phyloP scores from a whole-genome alignment of 2,797 vertebrate genomes.

The Parauchenoglanis punctatus region DNA sequence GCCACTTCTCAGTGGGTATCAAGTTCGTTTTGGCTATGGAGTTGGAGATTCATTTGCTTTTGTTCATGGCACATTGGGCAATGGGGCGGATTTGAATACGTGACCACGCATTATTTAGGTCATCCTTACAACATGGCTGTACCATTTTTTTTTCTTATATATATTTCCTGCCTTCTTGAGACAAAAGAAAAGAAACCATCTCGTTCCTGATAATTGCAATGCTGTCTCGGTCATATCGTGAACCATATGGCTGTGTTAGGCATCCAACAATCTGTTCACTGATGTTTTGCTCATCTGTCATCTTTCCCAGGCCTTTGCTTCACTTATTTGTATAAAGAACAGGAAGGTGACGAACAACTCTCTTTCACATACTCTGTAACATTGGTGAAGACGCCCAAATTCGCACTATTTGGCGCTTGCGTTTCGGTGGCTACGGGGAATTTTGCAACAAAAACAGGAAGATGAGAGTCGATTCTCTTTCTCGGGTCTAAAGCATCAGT shows the following conservation, averaged over 20 bases:
- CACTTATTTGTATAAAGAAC: slow-evolving; percentile 12
- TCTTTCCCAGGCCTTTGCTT: neutral
- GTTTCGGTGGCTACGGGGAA: neutral
- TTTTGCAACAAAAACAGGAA: slow-evolving; percentile 4
- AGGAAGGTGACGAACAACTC: slow-evolving; percentile 11
- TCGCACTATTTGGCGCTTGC: neutral
- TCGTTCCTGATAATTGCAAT: neutral
- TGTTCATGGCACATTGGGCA: slow-evolving; percentile 43
- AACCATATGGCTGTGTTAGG: slow-evolving; percentile 34
- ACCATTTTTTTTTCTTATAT: neutral
- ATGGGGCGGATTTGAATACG: slow-evolving; percentile 49
- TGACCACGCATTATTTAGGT: slow-evolving; percentile 11
- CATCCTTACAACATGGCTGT: neutral
- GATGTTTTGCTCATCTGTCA: slow-evolving; percentile 27
- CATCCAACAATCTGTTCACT: slow-evolving; percentile 48
- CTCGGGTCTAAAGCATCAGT: slow-evolving; percentile 24
- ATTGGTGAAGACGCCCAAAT: slow-evolving; percentile 23
- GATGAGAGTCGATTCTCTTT: neutral
- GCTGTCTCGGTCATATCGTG: slow-evolving; percentile 8
- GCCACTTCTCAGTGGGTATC: slow-evolving; percentile 41
- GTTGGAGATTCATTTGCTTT: slow-evolving; percentile 44
- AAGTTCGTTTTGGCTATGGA: slow-evolving; percentile 31
- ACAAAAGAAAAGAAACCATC: neutral
- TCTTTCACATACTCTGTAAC: slow-evolving; percentile 6
- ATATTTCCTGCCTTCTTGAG: neutral